Base-by-base conservation (phyloP, 2,888 invertebrate species). In the Mesorhabditis sp. region DNA sequence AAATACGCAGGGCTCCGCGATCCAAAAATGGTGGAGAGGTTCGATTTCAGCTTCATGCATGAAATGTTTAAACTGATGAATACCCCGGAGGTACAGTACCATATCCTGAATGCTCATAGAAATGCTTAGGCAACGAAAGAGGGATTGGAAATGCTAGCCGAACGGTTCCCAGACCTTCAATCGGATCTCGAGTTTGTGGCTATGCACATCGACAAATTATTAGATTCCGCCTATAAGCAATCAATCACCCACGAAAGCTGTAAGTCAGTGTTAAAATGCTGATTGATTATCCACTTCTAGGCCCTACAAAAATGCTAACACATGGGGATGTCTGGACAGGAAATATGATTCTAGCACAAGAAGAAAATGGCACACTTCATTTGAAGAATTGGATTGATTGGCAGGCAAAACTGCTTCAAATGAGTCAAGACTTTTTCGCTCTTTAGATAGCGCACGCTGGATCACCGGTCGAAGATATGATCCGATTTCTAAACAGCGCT, bases 301-400 rank as follows among this genome's bases (percentile, higher is more conserved):
- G 58, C n/a, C 58, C 58, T 13, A 50, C n/a, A 10, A 50, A 50
- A 50, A 50, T 50, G 58, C 58, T 50, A 10, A 13, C 10, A 13
- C 58, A 50, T 50, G 58, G 58, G 58, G 58, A 50, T 50, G 10
- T 50, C n/a, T 50, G 58, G 58, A 50, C 58, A 50, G 58, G 10
- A n/a, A 50, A 50, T 50, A n/a, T 50, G 58, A 50, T 50, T 50
- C n/a, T 10, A n/a, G 58, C 7, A n/a, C 7, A 50, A 50, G 58
- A 50, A 13, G 10, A 50, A 50, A 50, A 1, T n/a, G 58, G 58
- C 7, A 10, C n/a, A 0, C n/a, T 13, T 50, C 58, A n/a, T n/a
- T n/a, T 50, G 10, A 50, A 50, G n/a, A 50, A 50, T 10, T n/a
- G 7, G 10, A 50, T 50, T n/a, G 58, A 50, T 50, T 50, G 58